These are phyloP conservation scores for Nasalis larvatus DNA, from an alignment of 2,113 vertebrate genomes.

Conservation along the genomic window DNA sequence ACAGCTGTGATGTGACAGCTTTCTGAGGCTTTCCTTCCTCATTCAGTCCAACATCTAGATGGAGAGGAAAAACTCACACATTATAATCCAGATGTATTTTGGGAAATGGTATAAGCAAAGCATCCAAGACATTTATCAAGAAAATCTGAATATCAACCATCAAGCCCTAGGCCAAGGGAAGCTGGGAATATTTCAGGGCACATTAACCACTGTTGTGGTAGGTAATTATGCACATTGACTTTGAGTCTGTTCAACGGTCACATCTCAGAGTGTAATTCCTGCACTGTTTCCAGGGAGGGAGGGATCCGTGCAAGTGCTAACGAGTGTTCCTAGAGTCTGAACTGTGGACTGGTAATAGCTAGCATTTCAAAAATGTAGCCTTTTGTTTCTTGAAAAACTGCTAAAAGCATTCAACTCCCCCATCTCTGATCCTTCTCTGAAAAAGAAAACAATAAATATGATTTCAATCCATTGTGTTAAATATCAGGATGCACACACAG, in stretches of 20 bases:
- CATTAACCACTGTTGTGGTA: constrained; percentile 76
- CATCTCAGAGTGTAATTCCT: constrained; percentile 61
- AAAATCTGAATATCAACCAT: constrained; percentile 71
- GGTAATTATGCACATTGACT: constrained; percentile 77
- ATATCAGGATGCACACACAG: constrained; percentile 54
- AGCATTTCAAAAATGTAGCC: constrained; percentile 71
- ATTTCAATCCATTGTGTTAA: constrained; percentile 73
- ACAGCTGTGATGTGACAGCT: not conserved
- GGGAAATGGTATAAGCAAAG: constrained; percentile 51
- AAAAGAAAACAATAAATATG: constrained; percentile 74
- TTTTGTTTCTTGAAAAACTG: constrained; percentile 72
- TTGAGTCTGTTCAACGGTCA: constrained; percentile 66
- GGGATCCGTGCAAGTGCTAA: not conserved
- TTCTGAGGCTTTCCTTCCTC: constrained; percentile 13
- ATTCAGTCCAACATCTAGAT: not conserved
- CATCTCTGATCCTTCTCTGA: constrained; percentile 48
- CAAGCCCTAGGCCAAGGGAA: constrained; percentile 50
- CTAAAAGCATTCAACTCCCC: constrained; percentile 70
- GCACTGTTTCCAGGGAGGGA: constrained; percentile 55
- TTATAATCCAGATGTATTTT: constrained; percentile 37
- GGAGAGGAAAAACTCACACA: not conserved
- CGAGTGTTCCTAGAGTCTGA: constrained; percentile 42
- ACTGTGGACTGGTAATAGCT: constrained; percentile 63
- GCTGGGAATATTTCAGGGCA: constrained; percentile 73
- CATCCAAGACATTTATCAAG: constrained; percentile 56